Evolutionary conservation across 2,888 invertebrate species (phyloP).

Genomic region (Thelaira solivaga): DNA sequence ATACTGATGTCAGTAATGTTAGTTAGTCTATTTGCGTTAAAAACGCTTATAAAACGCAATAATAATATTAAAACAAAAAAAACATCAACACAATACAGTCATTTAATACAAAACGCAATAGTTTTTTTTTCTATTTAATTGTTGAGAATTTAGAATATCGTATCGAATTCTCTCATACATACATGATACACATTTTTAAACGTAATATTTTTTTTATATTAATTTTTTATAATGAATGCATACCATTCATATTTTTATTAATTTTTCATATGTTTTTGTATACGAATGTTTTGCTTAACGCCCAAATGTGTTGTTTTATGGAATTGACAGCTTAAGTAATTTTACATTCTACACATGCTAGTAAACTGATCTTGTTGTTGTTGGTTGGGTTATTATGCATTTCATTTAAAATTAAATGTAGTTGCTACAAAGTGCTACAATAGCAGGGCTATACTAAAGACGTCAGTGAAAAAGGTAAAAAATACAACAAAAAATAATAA

Average conservation of each 20-base stretch:
- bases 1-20: not conserved
- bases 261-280: not conserved
- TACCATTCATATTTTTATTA: not conserved
- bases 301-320: not conserved
- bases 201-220: not conserved
- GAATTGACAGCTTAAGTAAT: constrained; percentile 15
- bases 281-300: too few relatives aligned
- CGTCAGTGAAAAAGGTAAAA: not conserved
- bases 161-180: not conserved
- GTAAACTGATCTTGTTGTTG: not conserved
- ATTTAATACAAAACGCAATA: constrained; percentile 9
- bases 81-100: not conserved
- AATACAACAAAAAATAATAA: too few relatives aligned
- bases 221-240: not conserved
- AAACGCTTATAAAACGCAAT: constrained; percentile 33
- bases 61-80: constrained; percentile 10
- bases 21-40: not conserved
- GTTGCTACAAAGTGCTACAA: too few relatives aligned
- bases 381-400: not conserved
- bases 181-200: constrained; percentile 23
- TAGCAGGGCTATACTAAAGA: too few relatives aligned
- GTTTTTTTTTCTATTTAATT: too few relatives aligned
- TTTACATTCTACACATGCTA: constrained; percentile 15
- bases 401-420: not conserved
- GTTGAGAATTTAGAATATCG: not conserved